A percentile compares a stretch with the other conserved stretches of the same genome.
Conservation (phyloP, 2,113 vertebrate species). For the Cryptotis parvus region DNA sequence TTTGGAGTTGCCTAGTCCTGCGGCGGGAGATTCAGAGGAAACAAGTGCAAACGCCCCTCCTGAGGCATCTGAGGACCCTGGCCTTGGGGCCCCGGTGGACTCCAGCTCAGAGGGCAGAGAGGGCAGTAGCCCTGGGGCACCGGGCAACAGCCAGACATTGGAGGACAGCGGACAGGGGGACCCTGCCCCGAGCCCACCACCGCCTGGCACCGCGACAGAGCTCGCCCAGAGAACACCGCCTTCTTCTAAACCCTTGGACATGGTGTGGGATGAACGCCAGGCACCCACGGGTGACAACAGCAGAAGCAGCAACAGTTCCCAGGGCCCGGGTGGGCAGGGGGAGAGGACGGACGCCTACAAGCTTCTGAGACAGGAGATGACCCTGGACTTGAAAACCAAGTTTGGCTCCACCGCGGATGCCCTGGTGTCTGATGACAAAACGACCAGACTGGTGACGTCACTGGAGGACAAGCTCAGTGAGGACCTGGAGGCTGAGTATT, state of each 20-base stretch:
- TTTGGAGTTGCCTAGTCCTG: constrained; percentile 56
- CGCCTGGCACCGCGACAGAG: constrained; percentile 49
- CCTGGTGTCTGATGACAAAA: constrained; percentile 90
- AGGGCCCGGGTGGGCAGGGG: constrained; percentile 72
- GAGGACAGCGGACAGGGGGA: constrained; percentile 44
- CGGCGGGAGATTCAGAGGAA: constrained; percentile 24
- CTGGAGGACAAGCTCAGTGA: constrained; percentile 87
- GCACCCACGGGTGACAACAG: constrained; percentile 86
- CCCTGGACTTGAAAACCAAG: constrained; percentile 90
- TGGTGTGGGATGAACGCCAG: constrained; percentile 83
- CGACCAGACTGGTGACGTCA: constrained; percentile 90
- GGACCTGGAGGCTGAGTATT: constrained; percentile 77
- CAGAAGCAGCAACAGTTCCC: constrained; percentile 84
- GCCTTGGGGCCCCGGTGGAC: background rate
- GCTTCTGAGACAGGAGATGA: constrained; percentile 85
- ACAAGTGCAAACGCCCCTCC: constrained; percentile 35
- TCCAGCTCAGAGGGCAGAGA: background rate
- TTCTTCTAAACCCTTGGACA: constrained; percentile 80
- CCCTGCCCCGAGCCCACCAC: no score
- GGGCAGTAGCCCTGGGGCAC: constrained; percentile 21
- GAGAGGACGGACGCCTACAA: constrained; percentile 82
- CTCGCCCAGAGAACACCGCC: constrained; percentile 80
- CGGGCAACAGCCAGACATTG: constrained; percentile 69
- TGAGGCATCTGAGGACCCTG: constrained; percentile 54
- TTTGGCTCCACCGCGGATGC: constrained; percentile 93